Base-by-base conservation (phyloP, 1,140 invertebrate species). In the Cyphomyrmex costatus region DNA sequence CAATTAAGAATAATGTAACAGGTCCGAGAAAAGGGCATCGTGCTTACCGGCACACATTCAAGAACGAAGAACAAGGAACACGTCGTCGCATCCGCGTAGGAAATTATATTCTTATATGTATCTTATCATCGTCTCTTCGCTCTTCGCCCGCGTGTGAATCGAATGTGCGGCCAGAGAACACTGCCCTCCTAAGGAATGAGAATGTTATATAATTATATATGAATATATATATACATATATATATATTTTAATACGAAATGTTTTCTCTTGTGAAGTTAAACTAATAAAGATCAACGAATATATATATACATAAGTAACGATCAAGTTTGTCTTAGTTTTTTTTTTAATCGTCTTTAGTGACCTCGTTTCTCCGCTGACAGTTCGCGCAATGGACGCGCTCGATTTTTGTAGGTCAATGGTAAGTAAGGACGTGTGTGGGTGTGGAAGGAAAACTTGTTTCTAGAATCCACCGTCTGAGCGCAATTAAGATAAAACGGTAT, bases 171-270 rank as follows among this genome's bases (percentile, higher is more conserved):
- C 21, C 19, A 83, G 68, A 60, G 19, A 73, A 82, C 66, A 83
- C 79, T 83, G 79, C 79, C 78, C 65, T 80, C 10, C 79, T 83
- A 46, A 74, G 53, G 68, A 73, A 60, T 36, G 79, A 68, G 36
- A 74, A 83, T 83, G 79, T 74, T 83, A 74, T 80, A 73, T 53
- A 30, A 12, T 3, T 49, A 73, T 76, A 60, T 36, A 76, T 21
- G 36, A 71, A 16, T 46, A 71, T 53, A 79, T 21, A 79, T 33
- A 76, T 42, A 60, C 24, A 60, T 42, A 42, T 49, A 78, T 58
- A 70, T 71, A 83, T 83, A 73, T 83, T 83, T 83, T 83, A 83
- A 60, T 83, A 83, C 42, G 30, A 83, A 60, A 73, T 83, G 68
- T 83, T 73, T 83, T 82, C 66, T 82, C 53, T 70, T 83, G 79